Conservation (phyloP, 2,113 vertebrate genomes). For the Eretmochelys imbricata region DNA sequence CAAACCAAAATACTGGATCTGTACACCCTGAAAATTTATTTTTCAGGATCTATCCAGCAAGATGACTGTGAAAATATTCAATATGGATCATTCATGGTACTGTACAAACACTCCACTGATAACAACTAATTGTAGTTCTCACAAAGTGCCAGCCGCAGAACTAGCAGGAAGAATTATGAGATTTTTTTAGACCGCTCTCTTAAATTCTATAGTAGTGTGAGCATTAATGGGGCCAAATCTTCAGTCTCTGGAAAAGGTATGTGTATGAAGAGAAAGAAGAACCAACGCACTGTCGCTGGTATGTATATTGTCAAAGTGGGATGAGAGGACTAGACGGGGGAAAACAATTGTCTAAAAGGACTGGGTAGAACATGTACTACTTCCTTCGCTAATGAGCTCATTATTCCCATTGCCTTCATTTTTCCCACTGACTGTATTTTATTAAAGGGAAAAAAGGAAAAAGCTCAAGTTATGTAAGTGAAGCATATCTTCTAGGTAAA, state of each 20-base stretch:
- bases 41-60: neutral
- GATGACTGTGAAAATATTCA: rapidly evolving
- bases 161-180: neutral
- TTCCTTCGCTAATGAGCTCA: slow-evolving; percentile 53
- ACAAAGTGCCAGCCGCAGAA: neutral
- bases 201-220: rapidly evolving
- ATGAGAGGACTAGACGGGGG: neutral
- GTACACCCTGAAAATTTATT: neutral
- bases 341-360: neutral
- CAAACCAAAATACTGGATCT: rapidly evolving
- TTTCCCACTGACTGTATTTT: slow-evolving; percentile 11
- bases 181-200: neutral
- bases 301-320: rapidly evolving
- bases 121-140: neutral
- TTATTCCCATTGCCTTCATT: slow-evolving; percentile 35
- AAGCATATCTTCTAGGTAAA: slow-evolving; percentile 23
- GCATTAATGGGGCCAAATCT: neutral
- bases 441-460: neutral
- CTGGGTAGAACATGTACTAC: neutral
- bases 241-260: neutral
- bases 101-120: neutral
- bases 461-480: neutral
- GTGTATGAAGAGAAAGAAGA: neutral
- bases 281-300: rapidly evolving
- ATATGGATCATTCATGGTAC: neutral